Conservation (phyloP, 1,140 invertebrate species). For the Phthorimaea operculella region DNA sequence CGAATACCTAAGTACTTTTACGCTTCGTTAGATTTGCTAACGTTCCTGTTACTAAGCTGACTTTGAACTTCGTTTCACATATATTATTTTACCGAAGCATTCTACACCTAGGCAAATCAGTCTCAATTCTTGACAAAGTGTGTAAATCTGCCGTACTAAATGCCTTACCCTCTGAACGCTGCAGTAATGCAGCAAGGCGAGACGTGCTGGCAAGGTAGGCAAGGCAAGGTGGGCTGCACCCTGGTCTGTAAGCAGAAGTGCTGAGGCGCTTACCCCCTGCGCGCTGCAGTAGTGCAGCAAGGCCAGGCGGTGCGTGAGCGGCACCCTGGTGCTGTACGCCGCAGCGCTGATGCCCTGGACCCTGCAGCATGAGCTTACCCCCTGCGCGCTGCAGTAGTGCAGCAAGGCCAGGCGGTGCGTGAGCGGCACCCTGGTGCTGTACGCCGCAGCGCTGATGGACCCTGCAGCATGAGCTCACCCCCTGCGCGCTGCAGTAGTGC, state of each 20-base stretch:
- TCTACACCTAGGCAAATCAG: no score
- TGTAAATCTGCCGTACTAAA: no score
- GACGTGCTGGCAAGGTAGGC: no score
- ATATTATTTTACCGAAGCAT: no score
- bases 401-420: constrained; percentile 73
- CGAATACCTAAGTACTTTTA: no score
- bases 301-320: constrained; percentile 72
- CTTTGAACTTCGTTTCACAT: no score
- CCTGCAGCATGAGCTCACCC: constrained; percentile 70
- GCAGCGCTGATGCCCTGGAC: constrained; percentile 69
- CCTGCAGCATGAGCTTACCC: constrained; percentile 63
- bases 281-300: constrained; percentile 72
- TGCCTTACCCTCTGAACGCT: constrained; percentile 72
- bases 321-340: constrained; percentile 68
- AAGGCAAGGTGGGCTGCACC: constrained; percentile 69
- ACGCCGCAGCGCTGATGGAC: constrained; percentile 69
- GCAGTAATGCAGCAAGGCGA: constrained; percentile 71
- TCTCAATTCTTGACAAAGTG: no score
- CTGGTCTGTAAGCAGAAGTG: constrained; percentile 66
- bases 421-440: constrained; percentile 69
- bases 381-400: constrained; percentile 71
- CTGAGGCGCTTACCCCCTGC: constrained; percentile 74
- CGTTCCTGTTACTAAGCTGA: no score
- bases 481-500: constrained; percentile 72
- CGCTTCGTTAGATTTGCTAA: no score